Conservation (phyloP, 2,888 invertebrate genomes). For the Watsonalla cultraria region DNA sequence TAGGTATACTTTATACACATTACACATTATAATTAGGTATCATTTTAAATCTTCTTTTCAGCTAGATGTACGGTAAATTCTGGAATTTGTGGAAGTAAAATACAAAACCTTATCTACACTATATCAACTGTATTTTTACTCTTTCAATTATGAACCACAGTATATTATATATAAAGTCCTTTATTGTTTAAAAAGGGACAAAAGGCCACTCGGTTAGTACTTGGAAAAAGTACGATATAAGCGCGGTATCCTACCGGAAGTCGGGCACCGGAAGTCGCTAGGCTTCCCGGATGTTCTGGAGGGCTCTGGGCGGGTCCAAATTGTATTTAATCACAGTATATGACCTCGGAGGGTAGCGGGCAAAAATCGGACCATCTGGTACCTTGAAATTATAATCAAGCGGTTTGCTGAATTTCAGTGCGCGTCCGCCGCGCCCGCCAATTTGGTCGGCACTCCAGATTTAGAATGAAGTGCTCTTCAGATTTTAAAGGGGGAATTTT, state of each 20-base stretch:
- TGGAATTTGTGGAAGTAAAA: too few relatives aligned
- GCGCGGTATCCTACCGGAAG: constrained; percentile 67
- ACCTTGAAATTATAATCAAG: constrained; percentile 42
- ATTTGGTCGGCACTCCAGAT: too few relatives aligned
- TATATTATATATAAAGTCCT: constrained; percentile 11
- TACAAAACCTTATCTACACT: too few relatives aligned
- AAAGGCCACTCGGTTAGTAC: constrained; percentile 55
- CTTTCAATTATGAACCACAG: background rate
- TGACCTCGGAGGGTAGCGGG: constrained; percentile 30
- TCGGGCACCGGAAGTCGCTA: constrained; percentile 65
- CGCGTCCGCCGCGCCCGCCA: background rate
- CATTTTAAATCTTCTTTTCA: too few relatives aligned
- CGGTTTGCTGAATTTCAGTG: constrained; percentile 28
- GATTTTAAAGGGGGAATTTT: too few relatives aligned
- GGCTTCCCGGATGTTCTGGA: constrained; percentile 72
- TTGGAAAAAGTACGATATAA: constrained; percentile 65
- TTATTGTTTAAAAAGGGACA: constrained; percentile 46
- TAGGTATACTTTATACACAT: too few relatives aligned
- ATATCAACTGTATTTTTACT: too few relatives aligned
- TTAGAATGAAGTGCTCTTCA: too few relatives aligned
- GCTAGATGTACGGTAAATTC: too few relatives aligned
- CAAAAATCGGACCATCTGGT: constrained; percentile 24
- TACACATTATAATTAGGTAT: too few relatives aligned
- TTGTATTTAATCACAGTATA: constrained; percentile 67
- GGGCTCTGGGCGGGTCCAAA: constrained; percentile 62